These are phyloP conservation scores for Corvus moneduloides DNA, from an alignment of 2,113 vertebrate genomes.

Conservation along the genomic window DNA sequence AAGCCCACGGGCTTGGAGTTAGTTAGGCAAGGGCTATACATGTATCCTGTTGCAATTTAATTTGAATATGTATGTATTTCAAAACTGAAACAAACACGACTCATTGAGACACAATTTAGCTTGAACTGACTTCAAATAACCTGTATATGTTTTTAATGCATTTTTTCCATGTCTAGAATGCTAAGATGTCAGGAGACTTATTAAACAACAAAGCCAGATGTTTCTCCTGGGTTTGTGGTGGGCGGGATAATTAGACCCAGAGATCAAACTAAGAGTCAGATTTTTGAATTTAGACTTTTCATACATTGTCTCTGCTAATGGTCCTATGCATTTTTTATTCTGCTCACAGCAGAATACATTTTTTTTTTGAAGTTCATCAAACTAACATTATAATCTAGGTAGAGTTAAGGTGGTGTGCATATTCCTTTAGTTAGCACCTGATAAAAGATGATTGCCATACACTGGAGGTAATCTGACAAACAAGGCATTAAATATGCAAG, in stretches of 20 bases:
- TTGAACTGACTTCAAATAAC: slow-evolving; percentile 17
- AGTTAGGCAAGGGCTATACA: neutral
- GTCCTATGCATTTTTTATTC: neutral
- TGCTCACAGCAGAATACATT: neutral
- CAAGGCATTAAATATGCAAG: neutral
- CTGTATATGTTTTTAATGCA: neutral
- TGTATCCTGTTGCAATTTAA: neutral
- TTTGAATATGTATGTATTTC: neutral
- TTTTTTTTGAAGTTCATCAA: neutral
- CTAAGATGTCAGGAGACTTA: neutral
- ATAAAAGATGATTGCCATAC: neutral
- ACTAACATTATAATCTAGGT: neutral
- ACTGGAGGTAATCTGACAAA: neutral
- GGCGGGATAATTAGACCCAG: neutral
- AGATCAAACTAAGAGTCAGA: neutral
- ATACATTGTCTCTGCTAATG: neutral
- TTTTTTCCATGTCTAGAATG: neutral
- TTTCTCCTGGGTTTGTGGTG: neutral
- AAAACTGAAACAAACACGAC: neutral
- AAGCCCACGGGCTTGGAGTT: neutral
- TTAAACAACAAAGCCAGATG: neutral
- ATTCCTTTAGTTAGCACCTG: neutral
- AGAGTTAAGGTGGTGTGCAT: neutral
- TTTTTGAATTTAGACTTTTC: neutral
- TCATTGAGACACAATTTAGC: neutral